Percentiles rank a stretch among this genome's conserved stretches.
Evolutionary conservation across 2,888 invertebrate species (phyloP).

Genomic region (Formica aserva): DNA sequence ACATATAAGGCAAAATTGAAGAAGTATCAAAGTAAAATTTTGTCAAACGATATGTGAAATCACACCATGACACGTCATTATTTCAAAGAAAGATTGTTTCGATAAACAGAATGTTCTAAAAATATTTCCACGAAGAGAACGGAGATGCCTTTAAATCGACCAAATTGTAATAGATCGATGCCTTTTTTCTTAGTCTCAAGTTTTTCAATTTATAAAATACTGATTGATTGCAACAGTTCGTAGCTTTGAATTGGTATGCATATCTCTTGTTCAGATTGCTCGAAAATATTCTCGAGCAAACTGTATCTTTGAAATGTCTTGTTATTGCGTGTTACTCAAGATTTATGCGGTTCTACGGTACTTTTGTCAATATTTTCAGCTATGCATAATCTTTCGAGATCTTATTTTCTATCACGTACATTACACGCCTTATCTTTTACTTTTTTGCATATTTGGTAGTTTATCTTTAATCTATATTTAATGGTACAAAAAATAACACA

Average conservation of each 20-base stretch:
- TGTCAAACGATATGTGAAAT: background rate
- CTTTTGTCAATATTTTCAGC: slow-evolving; percentile 5
- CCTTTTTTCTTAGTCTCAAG: slow-evolving; percentile 17
- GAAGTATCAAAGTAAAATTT: background rate
- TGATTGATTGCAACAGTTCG: slow-evolving; percentile 23
- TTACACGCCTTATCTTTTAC: background rate
- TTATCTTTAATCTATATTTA: background rate
- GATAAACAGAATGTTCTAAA: background rate
- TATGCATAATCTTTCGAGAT: slow-evolving; percentile 10
- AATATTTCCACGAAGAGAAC: slow-evolving; percentile 4
- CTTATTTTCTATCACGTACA: background rate
- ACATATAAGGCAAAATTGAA: background rate
- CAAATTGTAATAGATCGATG: too few species aligned
- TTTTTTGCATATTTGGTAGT: background rate
- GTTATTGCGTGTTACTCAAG: background rate
- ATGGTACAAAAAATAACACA: background rate
- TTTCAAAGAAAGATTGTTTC: background rate
- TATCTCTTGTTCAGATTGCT: slow-evolving; percentile 19
- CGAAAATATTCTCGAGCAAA: slow-evolving; percentile 36
- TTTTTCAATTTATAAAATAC: slow-evolving; percentile 39
- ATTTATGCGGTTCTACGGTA: background rate
- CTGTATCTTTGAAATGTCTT: slow-evolving; percentile 26
- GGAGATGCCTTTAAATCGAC: background rate
- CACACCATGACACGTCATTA: background rate
- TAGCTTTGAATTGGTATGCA: slow-evolving; percentile 25